Percentiles rank a stretch among this genome's conserved stretches.
Conservation (phyloP, 1,140 invertebrate species). For the Drosophila pachea region DNA sequence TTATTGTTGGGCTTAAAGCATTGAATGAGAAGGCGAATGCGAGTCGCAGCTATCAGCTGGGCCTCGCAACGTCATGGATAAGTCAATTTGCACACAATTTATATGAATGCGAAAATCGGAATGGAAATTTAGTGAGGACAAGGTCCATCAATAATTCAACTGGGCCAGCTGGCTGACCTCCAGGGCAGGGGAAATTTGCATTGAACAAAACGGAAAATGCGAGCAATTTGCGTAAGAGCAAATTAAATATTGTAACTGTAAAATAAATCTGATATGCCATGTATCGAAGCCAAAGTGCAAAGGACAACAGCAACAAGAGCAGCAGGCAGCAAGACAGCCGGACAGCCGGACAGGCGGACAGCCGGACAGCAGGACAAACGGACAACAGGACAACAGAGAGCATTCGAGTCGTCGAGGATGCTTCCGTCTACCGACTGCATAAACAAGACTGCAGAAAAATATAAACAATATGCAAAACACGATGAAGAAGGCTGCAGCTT, state of each 20-base stretch:
- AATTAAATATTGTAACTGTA: slow-evolving; percentile 71
- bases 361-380: slow-evolving; percentile 15
- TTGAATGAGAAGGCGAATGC: background rate
- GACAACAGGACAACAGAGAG: slow-evolving; percentile 16
- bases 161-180: background rate
- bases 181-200: slow-evolving; percentile 40
- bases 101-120: slow-evolving; percentile 33
- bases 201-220: slow-evolving; percentile 51
- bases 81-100: slow-evolving; percentile 35
- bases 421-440: slow-evolving; percentile 30
- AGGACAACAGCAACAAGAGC: slow-evolving; percentile 25
- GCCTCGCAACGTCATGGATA: slow-evolving; percentile 19
- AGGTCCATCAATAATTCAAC: slow-evolving; percentile 27
- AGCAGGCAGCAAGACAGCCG: slow-evolving; percentile 9
- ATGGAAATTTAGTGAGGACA: slow-evolving; percentile 38
- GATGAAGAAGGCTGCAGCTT: slow-evolving; percentile 30
- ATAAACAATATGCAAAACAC: slow-evolving; percentile 71
- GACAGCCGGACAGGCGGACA: slow-evolving; percentile 22
- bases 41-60: slow-evolving; percentile 9
- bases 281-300: slow-evolving; percentile 43
- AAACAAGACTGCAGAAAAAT: slow-evolving; percentile 57
- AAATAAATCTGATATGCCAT: slow-evolving; percentile 64
- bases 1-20: background rate
- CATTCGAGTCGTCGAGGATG: slow-evolving; percentile 28
- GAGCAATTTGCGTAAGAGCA: slow-evolving; percentile 67